phyloP scores from a whole-genome alignment of 2,888 invertebrate species.

The Mimumesa dahlbomi region DNA sequence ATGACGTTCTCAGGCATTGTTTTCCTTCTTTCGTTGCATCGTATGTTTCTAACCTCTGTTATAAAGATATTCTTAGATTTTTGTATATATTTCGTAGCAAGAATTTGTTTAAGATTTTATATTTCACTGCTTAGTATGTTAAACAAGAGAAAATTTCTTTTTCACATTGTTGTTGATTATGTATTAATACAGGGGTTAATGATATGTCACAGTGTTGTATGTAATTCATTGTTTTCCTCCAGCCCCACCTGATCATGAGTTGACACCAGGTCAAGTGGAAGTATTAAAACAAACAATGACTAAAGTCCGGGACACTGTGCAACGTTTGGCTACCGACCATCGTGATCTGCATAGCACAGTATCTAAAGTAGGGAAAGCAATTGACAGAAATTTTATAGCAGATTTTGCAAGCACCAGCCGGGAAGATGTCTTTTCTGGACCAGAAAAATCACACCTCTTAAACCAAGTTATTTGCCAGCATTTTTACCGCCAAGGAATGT shows the following conservation, averaged over 20 bases:
- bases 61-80: too few species aligned
- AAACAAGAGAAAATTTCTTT: too few species aligned
- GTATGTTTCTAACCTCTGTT: too few species aligned
- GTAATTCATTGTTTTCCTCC: constrained; percentile 34
- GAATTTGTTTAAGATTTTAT: too few species aligned
- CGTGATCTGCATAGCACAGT: constrained; percentile 90
- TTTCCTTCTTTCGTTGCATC: too few species aligned
- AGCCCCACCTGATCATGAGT: constrained; percentile 86
- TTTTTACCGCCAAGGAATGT: constrained; percentile 95
- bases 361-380: constrained; percentile 97
- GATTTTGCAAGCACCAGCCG: constrained; percentile 95
- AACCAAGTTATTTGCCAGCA: constrained; percentile 97
- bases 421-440: constrained; percentile 89
- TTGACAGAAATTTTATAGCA: constrained; percentile 96
- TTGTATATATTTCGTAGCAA: too few species aligned
- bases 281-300: constrained; percentile 88
- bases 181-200: too few species aligned
- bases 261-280: constrained; percentile 87
- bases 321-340: constrained; percentile 92
- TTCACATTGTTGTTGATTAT: too few species aligned
- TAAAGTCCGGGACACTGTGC: constrained; percentile 91
- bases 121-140: too few species aligned
- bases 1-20: too few species aligned
- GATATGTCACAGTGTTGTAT: too few species aligned
- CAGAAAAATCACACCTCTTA: constrained; percentile 86